Evolutionary conservation across 2,888 invertebrate species (phyloP), one percentile per base, ranked within the genome.

Genomic region (Branchellion lobata): DNA sequence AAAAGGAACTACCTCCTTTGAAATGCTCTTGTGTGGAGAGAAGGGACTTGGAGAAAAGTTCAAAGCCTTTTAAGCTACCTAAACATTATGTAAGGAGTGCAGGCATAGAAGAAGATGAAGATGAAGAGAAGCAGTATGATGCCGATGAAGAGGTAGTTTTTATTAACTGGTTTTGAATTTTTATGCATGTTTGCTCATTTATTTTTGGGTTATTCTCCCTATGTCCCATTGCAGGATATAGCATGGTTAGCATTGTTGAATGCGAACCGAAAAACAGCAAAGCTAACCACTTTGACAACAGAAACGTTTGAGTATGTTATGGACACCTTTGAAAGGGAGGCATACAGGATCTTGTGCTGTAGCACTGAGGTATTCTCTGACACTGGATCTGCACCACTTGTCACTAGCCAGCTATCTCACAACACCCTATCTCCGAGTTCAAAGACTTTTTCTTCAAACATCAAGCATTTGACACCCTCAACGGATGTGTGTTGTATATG

Each of bases 281-380:
- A 83, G 40, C 86, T 94, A 47, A 91, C 92, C 1, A 89, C 91
- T 0, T 92, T 98, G n/a, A 91, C 92, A 61, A 92, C 94, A 34
- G 94, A 95, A 85, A 93, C 92, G 0, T 91, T 99, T 86, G 98
- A 99, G 87, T 88, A 95, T n/a, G 89, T 98, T 0, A 97, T 99
- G 95, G 98, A 99, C 88, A 91, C 97, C 79, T 89, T 99, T 84
- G 98, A 99, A 86, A 99, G 99, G 87, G 97, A 97, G 87, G 96
- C 96, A 11, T 57, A 77, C 65, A 24, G 1, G 8, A 34, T 75
- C 51, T 53, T 51, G 57, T 31, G n/a, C n/a, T n/a, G n/a, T n/a
- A n/a, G n/a, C n/a, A n/a, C n/a, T n/a, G n/a, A n/a, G n/a, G n/a
- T n/a, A n/a, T n/a, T n/a, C n/a, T n/a, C n/a, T n/a, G n/a, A n/a